These are phyloP conservation scores for Blastobasis adustella DNA, from an alignment of 2,888 invertebrate species.

Conservation along the genomic window DNA sequence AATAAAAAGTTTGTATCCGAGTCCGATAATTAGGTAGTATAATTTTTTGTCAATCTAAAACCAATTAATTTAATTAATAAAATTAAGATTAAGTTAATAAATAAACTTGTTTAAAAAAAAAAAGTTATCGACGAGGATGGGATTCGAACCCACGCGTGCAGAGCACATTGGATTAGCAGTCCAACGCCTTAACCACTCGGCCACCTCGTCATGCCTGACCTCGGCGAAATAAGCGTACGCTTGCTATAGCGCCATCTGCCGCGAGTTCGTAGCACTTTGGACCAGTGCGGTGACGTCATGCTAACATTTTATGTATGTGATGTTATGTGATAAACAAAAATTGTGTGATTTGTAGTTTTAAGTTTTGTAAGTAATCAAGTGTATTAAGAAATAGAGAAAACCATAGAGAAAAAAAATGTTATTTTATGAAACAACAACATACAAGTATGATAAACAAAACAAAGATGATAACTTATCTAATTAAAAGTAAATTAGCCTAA, in stretches of 20 bases:
- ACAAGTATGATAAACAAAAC: too few species aligned
- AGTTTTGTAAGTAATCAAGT: too few species aligned
- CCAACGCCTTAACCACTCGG: slow-evolving; percentile 91
- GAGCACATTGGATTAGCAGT: slow-evolving; percentile 91
- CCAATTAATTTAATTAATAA: not conserved
- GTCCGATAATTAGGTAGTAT: too few species aligned
- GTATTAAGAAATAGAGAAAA: too few species aligned
- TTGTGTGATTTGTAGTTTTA: too few species aligned
- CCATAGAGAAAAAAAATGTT: too few species aligned
- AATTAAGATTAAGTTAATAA: not conserved
- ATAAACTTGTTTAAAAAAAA: slow-evolving; percentile 4
- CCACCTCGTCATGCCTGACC: slow-evolving; percentile 79
- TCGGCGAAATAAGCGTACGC: slow-evolving; percentile 26
- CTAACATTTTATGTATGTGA: slow-evolving; percentile 5
- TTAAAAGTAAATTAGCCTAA: too few species aligned
- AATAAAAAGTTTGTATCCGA: too few species aligned
- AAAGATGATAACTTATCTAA: too few species aligned
- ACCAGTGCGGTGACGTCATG: not conserved
- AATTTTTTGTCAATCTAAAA: too few species aligned
- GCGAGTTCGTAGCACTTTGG: slow-evolving; percentile 5
- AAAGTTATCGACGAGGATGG: slow-evolving; percentile 80
- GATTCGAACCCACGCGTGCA: slow-evolving; percentile 90
- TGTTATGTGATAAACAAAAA: too few species aligned
- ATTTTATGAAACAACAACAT: too few species aligned
- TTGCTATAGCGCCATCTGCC: slow-evolving; percentile 14